Evolutionary conservation across 2,888 invertebrate genomes (phyloP).

Genomic region (Apodemia mormo): DNA sequence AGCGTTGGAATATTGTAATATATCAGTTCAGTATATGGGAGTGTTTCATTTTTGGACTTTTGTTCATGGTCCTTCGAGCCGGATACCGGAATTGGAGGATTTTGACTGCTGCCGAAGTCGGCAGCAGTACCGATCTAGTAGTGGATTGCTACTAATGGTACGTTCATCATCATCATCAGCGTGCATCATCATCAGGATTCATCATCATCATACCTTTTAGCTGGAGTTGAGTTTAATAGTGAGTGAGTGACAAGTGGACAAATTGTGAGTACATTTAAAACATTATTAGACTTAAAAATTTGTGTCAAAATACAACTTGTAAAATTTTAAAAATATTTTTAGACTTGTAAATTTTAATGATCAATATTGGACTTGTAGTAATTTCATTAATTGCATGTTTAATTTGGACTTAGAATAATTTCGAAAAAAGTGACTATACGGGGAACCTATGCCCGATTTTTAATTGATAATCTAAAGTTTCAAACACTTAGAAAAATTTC

Average conservation of each 20-base stretch:
- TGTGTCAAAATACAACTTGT: not conserved
- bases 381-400: not conserved
- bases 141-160: conserved; percentile 3
- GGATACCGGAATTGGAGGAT: not conserved
- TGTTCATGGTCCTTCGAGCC: conserved; percentile 2
- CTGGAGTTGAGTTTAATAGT: not conserved
- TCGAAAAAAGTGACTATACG: not conserved
- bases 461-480: not conserved
- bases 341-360: no score
- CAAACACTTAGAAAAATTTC: not conserved
- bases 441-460: conserved; percentile 2
- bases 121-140: not conserved
- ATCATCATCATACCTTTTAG: not conserved
- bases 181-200: not conserved
- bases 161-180: not conserved
- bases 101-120: not conserved
- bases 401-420: not conserved
- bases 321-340: not conserved
- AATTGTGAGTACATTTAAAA: not conserved
- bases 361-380: no score
- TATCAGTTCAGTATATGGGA: no score
- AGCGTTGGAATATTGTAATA: no score
- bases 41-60: no score
- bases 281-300: no score
- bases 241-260: conserved; percentile 1